Base-by-base conservation (phyloP, 2,888 invertebrate genomes). In the Thyatira batis region DNA sequence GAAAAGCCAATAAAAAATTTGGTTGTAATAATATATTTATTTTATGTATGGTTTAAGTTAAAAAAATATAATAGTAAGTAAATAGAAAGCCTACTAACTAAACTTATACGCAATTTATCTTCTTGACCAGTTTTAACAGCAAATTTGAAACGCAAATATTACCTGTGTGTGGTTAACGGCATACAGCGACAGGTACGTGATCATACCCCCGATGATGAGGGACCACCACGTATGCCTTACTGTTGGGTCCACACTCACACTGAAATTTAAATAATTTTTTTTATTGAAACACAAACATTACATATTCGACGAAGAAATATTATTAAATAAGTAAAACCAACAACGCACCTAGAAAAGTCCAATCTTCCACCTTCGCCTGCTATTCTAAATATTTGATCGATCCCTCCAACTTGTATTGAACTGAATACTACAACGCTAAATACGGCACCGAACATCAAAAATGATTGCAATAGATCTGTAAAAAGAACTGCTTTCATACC, bases 401-500 rank as follows among this genome's bases (percentile, higher is more conserved):
- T 78, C 8, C 97, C 95, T 11, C 96, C 97, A 3, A 94, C 92
- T 67, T 95, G 93, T 20, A 95, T 83, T 0, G 94, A 92, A 2
- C 96, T 96, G 64, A 94, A 95, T 53, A 95, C 93, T 20, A 97
- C 95, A 0, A 98, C 94, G 70, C 95, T 94, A 67, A 96, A 95
- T 9, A 98, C 93, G 0, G 97, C 95, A 2, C 93, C 94, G 76
- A 96, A 97, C 98, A 98, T 98, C 3, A 98, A 91, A 1, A 95
- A 56, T 0, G 97, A 96, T 82, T 97, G 96, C 65, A 97, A 95
- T 1, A 98, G 94, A 76, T 98, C 98, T 0, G 97, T 97, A 67
- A 97, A 94, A 49, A 98, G 85, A 0, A 98, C 97, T 3, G 98
- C 97, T 81, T 98, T 98, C 94, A 98, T 97, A 30, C 98, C 98